Percentiles rank a stretch among this genome's conserved stretches.
phyloP scores from a whole-genome alignment of 2,888 invertebrate genomes.

The Dilophus febrilis region DNA sequence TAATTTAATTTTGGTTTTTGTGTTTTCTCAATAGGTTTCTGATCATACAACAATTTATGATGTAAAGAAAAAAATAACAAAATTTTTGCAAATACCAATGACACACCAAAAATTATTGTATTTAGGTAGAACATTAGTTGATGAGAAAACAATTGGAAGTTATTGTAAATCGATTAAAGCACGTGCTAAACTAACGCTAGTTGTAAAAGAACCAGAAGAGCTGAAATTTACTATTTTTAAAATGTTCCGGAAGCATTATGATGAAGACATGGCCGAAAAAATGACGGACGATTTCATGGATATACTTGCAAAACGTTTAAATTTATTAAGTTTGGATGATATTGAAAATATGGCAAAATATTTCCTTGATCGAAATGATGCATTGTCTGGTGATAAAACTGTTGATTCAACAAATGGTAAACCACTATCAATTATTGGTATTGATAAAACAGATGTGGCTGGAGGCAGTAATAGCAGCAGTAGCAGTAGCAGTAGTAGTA shows the following conservation, averaged over 20 bases:
- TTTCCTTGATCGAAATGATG: too few relatives aligned
- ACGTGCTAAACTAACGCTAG: slow-evolving; percentile 53
- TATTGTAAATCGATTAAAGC: slow-evolving; percentile 42
- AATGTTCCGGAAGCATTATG: slow-evolving; percentile 42
- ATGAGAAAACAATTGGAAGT: slow-evolving; percentile 44
- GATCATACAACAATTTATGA: slow-evolving; percentile 43
- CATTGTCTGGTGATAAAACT: too few relatives aligned
- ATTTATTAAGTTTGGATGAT: slow-evolving; percentile 21
- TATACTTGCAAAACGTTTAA: slow-evolving; percentile 23
- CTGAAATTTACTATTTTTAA: slow-evolving; percentile 39
- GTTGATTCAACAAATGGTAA: too few relatives aligned
- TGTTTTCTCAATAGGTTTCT: slow-evolving; percentile 27
- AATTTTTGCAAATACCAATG: slow-evolving; percentile 45
- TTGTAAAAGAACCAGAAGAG: slow-evolving; percentile 49
- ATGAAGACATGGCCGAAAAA: slow-evolving; percentile 39
- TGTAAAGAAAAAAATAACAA: slow-evolving; percentile 48
- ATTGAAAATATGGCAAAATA: slow-evolving; percentile 23
- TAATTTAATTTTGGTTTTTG: background rate
- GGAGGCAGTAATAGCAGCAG: too few relatives aligned
- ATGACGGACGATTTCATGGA: slow-evolving; percentile 23
- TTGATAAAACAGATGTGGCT: too few relatives aligned
- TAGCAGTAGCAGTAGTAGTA: too few relatives aligned
- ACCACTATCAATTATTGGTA: too few relatives aligned
- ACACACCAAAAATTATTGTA: slow-evolving; percentile 52
- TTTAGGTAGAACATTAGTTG: slow-evolving; percentile 51